Evolutionary conservation across 2,888 invertebrate genomes (phyloP).

Genomic region (Scrobipalpa atriplicella): DNA sequence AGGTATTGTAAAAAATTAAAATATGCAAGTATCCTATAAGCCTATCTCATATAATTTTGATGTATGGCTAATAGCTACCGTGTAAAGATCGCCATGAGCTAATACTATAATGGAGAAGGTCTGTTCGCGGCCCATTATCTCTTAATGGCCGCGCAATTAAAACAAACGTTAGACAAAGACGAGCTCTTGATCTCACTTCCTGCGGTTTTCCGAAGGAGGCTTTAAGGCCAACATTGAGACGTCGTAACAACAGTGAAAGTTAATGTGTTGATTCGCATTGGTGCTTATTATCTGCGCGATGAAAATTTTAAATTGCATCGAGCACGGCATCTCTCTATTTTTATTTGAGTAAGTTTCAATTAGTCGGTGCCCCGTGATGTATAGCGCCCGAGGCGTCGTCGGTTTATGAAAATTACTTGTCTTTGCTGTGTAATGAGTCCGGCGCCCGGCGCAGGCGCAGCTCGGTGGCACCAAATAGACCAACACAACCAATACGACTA

Average conservation of each 20-base stretch:
- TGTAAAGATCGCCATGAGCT: conserved; percentile 17
- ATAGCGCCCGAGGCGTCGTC: conserved; percentile 52
- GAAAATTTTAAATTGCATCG: conserved; percentile 76
- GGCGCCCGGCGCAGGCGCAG: conserved; percentile 20
- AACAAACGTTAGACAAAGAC: conserved; percentile 46
- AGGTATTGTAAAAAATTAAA: too few relatives aligned
- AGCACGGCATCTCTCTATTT: conserved; percentile 66
- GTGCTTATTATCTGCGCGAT: conserved; percentile 70
- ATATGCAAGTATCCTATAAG: too few relatives aligned
- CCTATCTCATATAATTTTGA: neutral
- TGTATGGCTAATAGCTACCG: conserved; percentile 10
- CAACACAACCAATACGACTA: conserved; percentile 8
- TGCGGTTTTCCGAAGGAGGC: conserved; percentile 71
- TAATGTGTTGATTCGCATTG: conserved; percentile 69
- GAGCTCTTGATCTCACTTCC: conserved; percentile 61
- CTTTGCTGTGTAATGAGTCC: conserved; percentile 53
- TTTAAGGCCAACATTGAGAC: conserved; percentile 68
- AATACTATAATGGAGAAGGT: conserved; percentile 35
- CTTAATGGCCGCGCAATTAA: conserved; percentile 50
- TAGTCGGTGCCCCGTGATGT: conserved; percentile 62
- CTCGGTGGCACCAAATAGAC: conserved; percentile 22
- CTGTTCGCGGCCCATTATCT: conserved; percentile 45
- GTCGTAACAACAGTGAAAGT: conserved; percentile 72
- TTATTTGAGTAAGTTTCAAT: conserved; percentile 76
- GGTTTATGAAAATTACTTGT: conserved; percentile 56